Evolutionary conservation across 92 coral and sea anemone genomes (phyloP).

Genomic region (Anthopleura xanthogrammica): DNA sequence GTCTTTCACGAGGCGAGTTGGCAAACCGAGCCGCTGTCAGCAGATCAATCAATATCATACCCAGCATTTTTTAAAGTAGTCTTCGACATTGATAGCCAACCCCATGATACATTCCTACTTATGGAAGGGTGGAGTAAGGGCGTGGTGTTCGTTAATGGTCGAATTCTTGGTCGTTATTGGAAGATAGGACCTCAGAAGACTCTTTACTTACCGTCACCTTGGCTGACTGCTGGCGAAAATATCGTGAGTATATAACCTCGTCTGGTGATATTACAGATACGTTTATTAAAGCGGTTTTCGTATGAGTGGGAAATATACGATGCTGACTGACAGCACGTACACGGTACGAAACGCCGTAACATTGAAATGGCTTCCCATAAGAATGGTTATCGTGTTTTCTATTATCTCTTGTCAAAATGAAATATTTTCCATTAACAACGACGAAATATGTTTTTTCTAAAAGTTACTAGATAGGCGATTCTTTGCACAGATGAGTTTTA

Average conservation of each 20-base stretch:
- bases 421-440: too few relatives aligned
- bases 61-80: constrained; percentile 74
- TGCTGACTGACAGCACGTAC: too few relatives aligned
- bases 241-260: constrained; percentile 47
- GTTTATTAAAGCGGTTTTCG: background rate
- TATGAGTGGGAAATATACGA: too few relatives aligned
- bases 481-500: too few relatives aligned
- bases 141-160: constrained; percentile 89
- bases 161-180: constrained; percentile 94
- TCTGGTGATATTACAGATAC: too few relatives aligned
- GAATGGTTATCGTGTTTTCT: too few relatives aligned
- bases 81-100: constrained; percentile 57
- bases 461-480: too few relatives aligned
- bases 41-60: background rate
- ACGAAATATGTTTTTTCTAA: too few relatives aligned
- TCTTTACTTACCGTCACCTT: constrained; percentile 79
- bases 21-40: background rate
- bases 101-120: constrained; percentile 77
- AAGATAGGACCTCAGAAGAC: constrained; percentile 87
- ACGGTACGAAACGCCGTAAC: too few relatives aligned
- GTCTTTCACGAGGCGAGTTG: constrained; percentile 1
- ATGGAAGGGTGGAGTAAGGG: constrained; percentile 89
- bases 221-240: constrained; percentile 71
- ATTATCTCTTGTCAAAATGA: too few relatives aligned
- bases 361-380: too few relatives aligned